Percentiles rank a stretch among this genome's conserved stretches.
These are phyloP conservation scores for Cataglyphis albicans DNA, from an alignment of 2,888 invertebrate genomes.

Conservation along the genomic window DNA sequence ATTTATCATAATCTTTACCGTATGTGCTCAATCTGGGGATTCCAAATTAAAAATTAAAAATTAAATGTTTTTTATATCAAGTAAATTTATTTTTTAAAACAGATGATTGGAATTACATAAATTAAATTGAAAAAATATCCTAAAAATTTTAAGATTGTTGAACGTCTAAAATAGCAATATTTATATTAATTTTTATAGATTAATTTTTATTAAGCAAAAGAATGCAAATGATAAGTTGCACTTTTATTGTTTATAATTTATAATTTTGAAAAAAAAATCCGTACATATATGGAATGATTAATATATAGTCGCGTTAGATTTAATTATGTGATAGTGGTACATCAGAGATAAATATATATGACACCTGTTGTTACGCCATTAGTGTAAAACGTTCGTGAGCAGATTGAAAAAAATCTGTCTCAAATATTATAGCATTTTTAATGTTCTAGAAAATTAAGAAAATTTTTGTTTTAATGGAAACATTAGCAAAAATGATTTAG, in stretches of 20 bases:
- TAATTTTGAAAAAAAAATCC: not conserved
- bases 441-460: not conserved
- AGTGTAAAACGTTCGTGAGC: slow-evolving; percentile 15
- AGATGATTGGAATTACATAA: not conserved
- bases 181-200: not conserved
- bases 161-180: not conserved
- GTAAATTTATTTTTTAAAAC: not conserved
- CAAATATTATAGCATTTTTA: not conserved
- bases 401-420: not conserved
- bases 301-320: not conserved
- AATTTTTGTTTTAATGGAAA: not conserved
- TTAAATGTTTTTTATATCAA: not conserved
- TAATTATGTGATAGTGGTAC: not conserved
- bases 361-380: slow-evolving; percentile 43
- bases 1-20: not conserved
- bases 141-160: not conserved
- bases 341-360: slow-evolving; percentile 16
- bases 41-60: slow-evolving; percentile 15
- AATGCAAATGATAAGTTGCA: not conserved
- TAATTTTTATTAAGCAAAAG: slow-evolving; percentile 5
- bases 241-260: not conserved
- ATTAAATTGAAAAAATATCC: not conserved
- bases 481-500: not conserved
- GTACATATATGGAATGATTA: not conserved
- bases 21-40: not conserved